A percentile compares a stretch with the other conserved stretches of the same genome.
Conservation (phyloP, 1,140 invertebrate species). For the Atta texana region DNA sequence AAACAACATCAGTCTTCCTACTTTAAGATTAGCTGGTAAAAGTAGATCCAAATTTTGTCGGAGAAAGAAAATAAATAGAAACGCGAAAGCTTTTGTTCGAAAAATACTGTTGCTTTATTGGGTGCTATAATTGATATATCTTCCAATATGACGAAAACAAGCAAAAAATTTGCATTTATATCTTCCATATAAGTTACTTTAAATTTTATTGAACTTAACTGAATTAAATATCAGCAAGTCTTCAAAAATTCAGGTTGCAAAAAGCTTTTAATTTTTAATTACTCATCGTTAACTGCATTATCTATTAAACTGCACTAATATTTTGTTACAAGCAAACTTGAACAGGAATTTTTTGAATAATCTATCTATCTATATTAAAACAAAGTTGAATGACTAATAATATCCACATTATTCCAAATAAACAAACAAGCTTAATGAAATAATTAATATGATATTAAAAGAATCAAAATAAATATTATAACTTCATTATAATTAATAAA, state of each 20-base stretch:
- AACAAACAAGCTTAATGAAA: not conserved
- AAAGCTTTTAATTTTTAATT: not conserved
- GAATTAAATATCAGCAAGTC: not conserved
- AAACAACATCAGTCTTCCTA: not conserved
- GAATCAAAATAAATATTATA: not conserved
- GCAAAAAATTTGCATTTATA: not conserved
- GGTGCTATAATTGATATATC: not conserved
- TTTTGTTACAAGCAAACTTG: not conserved
- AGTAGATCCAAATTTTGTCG: not conserved
- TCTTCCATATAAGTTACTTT: not conserved
- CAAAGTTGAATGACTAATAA: not conserved
- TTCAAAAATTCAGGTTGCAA: not conserved
- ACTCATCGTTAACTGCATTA: not conserved
- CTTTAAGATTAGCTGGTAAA: conserved; percentile 1
- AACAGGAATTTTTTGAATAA: not conserved
- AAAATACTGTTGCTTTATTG: not conserved
- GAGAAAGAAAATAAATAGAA: not conserved
- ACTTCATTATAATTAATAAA: not conserved
- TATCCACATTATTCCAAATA: not conserved
- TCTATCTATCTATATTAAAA: not conserved
- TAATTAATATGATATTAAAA: not conserved
- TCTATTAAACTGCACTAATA: not conserved
- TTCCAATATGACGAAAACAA: not conserved
- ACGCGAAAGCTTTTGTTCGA: not conserved
- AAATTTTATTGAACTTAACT: not conserved